phyloP scores from a whole-genome alignment of 2,113 vertebrate genomes.

The Hippocampus guttulatus region DNA sequence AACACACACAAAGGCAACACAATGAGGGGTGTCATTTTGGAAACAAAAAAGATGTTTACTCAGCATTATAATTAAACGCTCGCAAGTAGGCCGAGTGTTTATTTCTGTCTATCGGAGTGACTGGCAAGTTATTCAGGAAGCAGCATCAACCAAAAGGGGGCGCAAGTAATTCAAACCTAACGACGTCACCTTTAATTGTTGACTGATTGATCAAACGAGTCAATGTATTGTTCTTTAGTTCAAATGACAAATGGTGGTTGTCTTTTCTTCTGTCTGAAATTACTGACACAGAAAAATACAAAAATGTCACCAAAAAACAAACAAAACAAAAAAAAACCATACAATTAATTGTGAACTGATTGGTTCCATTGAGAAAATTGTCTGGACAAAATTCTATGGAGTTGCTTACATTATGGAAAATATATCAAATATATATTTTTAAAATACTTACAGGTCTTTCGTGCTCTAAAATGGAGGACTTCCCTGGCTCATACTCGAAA shows the following conservation, averaged over 20 bases:
- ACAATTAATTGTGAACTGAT: too few species aligned
- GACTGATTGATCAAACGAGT: too few species aligned
- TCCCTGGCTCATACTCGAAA: conserved; percentile 97
- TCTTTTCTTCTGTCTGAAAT: neutral
- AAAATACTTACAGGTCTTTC: conserved; percentile 87
- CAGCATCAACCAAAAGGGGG: neutral
- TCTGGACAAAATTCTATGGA: neutral
- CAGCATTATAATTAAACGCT: neutral
- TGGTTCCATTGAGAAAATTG: too few species aligned
- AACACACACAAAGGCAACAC: neutral
- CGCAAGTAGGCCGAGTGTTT: neutral
- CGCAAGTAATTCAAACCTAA: too few species aligned
- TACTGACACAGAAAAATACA: neutral
- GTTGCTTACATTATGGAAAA: neutral
- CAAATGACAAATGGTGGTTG: too few species aligned
- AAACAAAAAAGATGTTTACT: neutral
- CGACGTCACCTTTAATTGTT: neutral
- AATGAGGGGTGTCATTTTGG: neutral
- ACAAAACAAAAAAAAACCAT: too few species aligned
- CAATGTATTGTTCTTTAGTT: too few species aligned
- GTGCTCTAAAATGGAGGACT: conserved; percentile 93
- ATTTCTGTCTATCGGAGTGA: neutral
- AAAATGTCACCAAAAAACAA: neutral
- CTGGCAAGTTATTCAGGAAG: neutral
- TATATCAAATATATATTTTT: neutral